phyloP scores from a whole-genome alignment of 2,797 vertebrate genomes.

The Characodon lateralis region DNA sequence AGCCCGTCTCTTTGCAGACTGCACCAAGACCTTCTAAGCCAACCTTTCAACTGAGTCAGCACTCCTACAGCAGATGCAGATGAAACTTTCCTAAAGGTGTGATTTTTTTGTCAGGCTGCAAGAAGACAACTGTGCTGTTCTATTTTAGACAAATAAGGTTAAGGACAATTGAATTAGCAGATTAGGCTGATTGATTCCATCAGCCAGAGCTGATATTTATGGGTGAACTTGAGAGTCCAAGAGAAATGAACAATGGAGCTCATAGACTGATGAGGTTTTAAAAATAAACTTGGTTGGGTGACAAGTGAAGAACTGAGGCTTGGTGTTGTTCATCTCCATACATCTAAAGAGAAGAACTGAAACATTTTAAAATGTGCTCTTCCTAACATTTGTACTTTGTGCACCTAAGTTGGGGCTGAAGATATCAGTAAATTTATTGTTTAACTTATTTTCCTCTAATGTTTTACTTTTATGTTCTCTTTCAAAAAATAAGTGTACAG shows the following conservation, averaged over 20 bases:
- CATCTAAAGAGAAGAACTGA: neutral
- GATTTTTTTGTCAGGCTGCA: constrained; percentile 6
- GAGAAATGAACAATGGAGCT: constrained; percentile 35
- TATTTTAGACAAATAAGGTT: constrained; percentile 59
- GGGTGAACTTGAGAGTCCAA: constrained; percentile 33
- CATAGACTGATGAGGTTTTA: constrained; percentile 53
- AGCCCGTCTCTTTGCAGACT: constrained; percentile 47
- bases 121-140: constrained; percentile 15
- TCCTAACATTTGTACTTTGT: neutral
- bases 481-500: no score
- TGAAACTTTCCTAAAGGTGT: constrained; percentile 12
- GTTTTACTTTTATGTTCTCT: neutral
- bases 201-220: neutral
- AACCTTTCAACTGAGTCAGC: constrained; percentile 60
- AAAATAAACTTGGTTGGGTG: constrained; percentile 47
- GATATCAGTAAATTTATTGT: no score
- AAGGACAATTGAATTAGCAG: constrained; percentile 54
- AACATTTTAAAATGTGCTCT: neutral
- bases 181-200: constrained; percentile 27
- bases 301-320: constrained; percentile 6
- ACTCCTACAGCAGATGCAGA: constrained; percentile 38
- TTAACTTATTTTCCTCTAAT: neutral
- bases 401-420: neutral
- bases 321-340: constrained; percentile 9
- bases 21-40: constrained; percentile 57